phyloP scores from a whole-genome alignment of 2,113 vertebrate genomes.

The Grantiella picta region DNA sequence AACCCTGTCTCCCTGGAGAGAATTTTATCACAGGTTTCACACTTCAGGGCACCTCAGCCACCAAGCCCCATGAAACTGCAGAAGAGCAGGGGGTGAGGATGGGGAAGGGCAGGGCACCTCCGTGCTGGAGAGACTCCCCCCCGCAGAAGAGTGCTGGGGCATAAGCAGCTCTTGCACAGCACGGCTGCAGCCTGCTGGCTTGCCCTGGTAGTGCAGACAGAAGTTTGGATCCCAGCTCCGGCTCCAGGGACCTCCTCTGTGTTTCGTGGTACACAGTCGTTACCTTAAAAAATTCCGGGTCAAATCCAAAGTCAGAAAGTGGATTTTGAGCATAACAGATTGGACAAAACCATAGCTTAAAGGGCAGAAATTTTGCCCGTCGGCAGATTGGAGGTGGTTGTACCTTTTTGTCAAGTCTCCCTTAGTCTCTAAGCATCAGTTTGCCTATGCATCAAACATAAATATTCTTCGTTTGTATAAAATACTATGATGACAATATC shows the following conservation, averaged over 20 bases:
- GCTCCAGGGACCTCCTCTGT: background rate
- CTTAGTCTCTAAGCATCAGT: background rate
- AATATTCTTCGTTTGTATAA: background rate
- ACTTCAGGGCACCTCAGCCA: background rate
- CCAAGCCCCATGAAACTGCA: background rate
- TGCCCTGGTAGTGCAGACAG: background rate
- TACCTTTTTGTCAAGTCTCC: background rate
- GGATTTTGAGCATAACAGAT: background rate
- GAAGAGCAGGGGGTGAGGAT: background rate
- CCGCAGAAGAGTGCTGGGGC: background rate
- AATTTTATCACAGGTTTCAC: background rate
- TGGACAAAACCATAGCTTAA: background rate
- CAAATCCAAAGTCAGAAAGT: background rate
- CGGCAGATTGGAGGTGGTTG: background rate
- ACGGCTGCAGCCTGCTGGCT: background rate
- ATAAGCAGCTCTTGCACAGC: background rate
- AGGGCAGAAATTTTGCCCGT: background rate
- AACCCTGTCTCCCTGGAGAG: background rate
- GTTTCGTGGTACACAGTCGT: accelerated
- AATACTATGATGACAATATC: background rate
- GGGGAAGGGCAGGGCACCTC: background rate
- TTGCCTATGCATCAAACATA: background rate
- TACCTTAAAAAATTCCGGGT: background rate
- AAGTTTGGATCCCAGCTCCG: background rate
- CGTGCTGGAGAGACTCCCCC: background rate